Base-by-base conservation (phyloP, 2,797 vertebrate species). In the Coreius guichenoti region DNA sequence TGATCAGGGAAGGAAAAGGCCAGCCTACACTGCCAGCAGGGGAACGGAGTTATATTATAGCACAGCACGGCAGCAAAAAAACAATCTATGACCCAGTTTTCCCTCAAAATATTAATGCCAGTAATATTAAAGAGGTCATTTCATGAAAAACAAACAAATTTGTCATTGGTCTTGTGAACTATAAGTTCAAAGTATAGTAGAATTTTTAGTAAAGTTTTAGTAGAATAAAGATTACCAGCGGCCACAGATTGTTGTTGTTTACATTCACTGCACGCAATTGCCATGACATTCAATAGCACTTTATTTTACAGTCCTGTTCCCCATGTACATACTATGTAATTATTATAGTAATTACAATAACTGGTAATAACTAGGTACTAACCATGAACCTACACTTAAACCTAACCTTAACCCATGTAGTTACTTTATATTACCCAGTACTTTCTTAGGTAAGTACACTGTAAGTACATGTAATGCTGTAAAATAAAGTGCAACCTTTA, bases 1-100 rank as follows among this genome's bases (percentile, higher is more conserved):
- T 86, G 81, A 86, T 86, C 67, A 83, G 68, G 76, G 58, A 79
- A 83, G 74, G 43, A 83, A 54, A 83, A 77, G 67, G 80, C 31
- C 85, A 70, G 43, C 74, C 85, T 77, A 49, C 73, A 78, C 14
- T 36, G 80, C 74, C 81, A 79, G 75, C 74, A 67, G 74, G 74
- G 9, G 45, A 51, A 58, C 19, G 1, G 45, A 47, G 70, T 56
- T 54, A 56, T 43, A 82, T 73, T 83, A 73, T 47, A 83, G 33
- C 45, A 58, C 21, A 65, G 67, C 81, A 69, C 14, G 17, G 16
- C 19, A 67, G 39, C 43, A 47, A 26, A 47, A 69, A 65, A 33
- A 58, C 80, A 13, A 76, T 47, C 65, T 16, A 16, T 29, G 68
- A 51, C 65, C 51, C 26, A 63, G 21, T 70, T 75, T 83, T 36